Evolutionary conservation across 2,888 invertebrate species (phyloP), one percentile per base, ranked within the genome.

Genomic region (Apamea monoglypha): DNA sequence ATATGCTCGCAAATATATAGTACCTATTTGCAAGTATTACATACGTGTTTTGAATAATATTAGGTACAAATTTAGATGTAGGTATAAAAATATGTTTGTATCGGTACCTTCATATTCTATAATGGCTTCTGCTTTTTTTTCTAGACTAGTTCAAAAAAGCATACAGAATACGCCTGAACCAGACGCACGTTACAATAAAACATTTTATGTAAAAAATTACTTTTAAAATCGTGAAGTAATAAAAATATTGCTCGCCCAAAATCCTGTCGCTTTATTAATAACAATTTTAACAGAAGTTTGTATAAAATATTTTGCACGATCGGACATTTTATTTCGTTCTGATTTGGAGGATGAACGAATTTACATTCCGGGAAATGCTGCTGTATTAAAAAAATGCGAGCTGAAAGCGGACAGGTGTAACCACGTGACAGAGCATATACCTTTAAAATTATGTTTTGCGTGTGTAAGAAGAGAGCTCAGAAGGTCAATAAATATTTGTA

Each of bases 331-430:
- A 74, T 84, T 80, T 50, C n/a, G 29, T 67, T 83, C 72, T 68
- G 83, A 80, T 84, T 84, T 80, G 64, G 56, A 64, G 71, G 32
- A 64, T 47, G 76, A 29, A 68, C 64, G 64, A 64, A 72, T 77
- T 84, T 71, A 74, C 36, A 63, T 53, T 80, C 44, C 53, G 61
- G 25, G 21, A 84, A 84, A 84, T 59, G 47, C 53, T 67, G 36
- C 32, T 68, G 71, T 81, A 77, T 81, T 84, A 84, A 81, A 76
- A 83, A 84, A 84, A 68, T 81, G 25, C 69, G 67, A 81, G 71
- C 53, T 61, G 67, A 71, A 81, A 81, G 69, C 53, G 75, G 74
- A 72, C 76, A 84, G 84, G 84, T 83, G 83, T 84, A 84, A 84
- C 84, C 84, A 67, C 80, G 76, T 74, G 71, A 61, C 76, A 71